Percentiles rank a stretch among this genome's conserved stretches.
Evolutionary conservation across 2,797 vertebrate genomes (phyloP).

Genomic region (Salmo trutta): DNA sequence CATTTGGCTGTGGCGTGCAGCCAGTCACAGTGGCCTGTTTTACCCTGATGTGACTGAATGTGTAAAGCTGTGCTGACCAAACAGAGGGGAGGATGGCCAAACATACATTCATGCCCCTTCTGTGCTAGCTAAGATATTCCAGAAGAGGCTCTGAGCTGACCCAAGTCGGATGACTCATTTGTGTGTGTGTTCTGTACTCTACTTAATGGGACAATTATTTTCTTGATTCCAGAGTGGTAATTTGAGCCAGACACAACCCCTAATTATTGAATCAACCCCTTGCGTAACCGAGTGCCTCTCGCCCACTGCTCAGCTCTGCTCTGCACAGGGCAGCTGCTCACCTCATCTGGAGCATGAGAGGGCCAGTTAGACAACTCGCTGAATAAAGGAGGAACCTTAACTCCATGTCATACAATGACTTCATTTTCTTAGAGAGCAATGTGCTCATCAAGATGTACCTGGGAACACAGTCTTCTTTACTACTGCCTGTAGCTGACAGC

Average conservation of each 20-base stretch:
- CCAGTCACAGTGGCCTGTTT: not conserved
- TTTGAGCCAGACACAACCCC: conserved; percentile 51
- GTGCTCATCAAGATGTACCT: not conserved
- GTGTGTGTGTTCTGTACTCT: conserved; percentile 35
- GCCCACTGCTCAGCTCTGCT: conserved; percentile 30
- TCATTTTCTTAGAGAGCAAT: not conserved
- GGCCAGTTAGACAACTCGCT: not conserved
- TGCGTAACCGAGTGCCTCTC: conserved; percentile 34
- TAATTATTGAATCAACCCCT: conserved; percentile 62
- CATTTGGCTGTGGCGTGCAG: not conserved
- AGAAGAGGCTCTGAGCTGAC: not conserved
- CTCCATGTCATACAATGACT: not conserved
- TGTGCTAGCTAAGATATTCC: not conserved
- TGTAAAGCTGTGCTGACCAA: not conserved
- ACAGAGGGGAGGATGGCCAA: not conserved
- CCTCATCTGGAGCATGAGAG: not conserved
- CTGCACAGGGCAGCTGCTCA: not conserved
- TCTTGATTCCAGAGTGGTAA: conserved; percentile 59
- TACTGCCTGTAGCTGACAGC: not conserved
- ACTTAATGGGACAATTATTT: conserved; percentile 45
- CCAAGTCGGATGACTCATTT: conserved; percentile 28
- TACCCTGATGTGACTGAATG: conserved; percentile 4
- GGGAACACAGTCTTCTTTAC: not conserved
- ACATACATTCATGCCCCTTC: not conserved
- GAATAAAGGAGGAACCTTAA: not conserved